Evolutionary conservation across 2,113 vertebrate genomes (phyloP), one percentile per base, ranked within the genome.

Genomic region (Xyliphius kryptos): DNA sequence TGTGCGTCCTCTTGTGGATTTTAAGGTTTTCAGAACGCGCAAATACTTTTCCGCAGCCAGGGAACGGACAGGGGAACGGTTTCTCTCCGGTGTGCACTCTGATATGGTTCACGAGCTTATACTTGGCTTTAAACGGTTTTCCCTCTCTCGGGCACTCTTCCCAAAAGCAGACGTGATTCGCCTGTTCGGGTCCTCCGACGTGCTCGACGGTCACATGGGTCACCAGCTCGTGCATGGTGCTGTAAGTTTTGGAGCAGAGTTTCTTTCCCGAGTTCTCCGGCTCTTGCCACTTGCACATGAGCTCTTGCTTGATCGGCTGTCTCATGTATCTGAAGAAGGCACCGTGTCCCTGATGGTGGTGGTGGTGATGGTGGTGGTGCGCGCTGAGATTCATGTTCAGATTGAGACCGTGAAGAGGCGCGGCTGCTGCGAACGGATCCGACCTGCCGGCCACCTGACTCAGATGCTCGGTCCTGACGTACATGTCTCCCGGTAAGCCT

Each of bases 71-170:
- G 2, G 96, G 96, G 58, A 99, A 99, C 70, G 96, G 95, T 70
- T 99, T 99, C 86, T 99, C 96, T 73, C 96, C 95, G 78, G 96
- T 99, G 88, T 99, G 95, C 74, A 98, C 95, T 73, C 96, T 88
- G 85, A 99, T 98, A 83, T 99, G 96, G 88, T 99, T 99, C 74
- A 99, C 96, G 79, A 99, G 95, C 91, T 98, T 99, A 72, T 99
- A 99, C 87, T 99, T 99, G 83, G 96, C 96, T 89, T 99, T 99
- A 84, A 98, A 99, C 64, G 96, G 91, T 71, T 98, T 97, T 73
- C 96, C 96, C 88, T 98, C 92, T 74, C 96, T 83, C 2, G 91
- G 91, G 90, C 96, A 99, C 76, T 97, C 95, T 91, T 99, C 94
- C 96, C 96, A 99, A 86, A 94, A 97, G 80, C 96, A 99, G 61